Evolutionary conservation across 2,888 invertebrate species (phyloP), one percentile per base, ranked within the genome.

Genomic region (Cephus pulcher): DNA sequence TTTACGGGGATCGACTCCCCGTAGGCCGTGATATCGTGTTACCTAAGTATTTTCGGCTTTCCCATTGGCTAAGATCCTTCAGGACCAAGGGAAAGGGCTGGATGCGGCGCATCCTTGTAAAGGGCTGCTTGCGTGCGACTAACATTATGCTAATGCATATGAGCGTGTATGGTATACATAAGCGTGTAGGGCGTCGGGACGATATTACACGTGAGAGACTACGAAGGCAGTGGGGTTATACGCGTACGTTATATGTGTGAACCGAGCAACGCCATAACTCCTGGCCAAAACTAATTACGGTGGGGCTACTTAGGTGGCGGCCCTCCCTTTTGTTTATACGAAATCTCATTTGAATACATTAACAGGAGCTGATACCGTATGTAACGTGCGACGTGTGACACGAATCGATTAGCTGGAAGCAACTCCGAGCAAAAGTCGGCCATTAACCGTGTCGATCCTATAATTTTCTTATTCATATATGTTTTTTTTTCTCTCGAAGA

Each of bases 211-310:
- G 75, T 76, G 35, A 73, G 78, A 69, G 56, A 56, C 56, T 56
- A 56, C 56, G 23, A 56, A 9, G 56, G 23, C 56, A 56, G 71
- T 9, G 32, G 32, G 32, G 12, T 33, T 71, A 71, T 23, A 71
- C 71, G 71, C 32, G 71, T 12, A 15, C 32, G 32, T 34, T 71
- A 12, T 71, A 71, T 71, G 71, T 71, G 33, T 71, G 32, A 32
- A 33, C 71, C 34, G 32, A 40, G 68, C 34, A 69, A 76, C 75
- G 79, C 85, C 82, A 86, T 89, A 88, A 89, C 84, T 88, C 85
- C 85, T 85, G 82, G 76, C 81, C 84, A 83, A 88, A 89, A 88
- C 87, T 89, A 89, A 89, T 89, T 89, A 89, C 84, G 80, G 79
- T 84, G 80, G 80, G 82, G 84, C 84, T 86, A 87, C 88, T 88